Conservation (phyloP, 2,113 vertebrate genomes). For the Sclerurus mexicanus region DNA sequence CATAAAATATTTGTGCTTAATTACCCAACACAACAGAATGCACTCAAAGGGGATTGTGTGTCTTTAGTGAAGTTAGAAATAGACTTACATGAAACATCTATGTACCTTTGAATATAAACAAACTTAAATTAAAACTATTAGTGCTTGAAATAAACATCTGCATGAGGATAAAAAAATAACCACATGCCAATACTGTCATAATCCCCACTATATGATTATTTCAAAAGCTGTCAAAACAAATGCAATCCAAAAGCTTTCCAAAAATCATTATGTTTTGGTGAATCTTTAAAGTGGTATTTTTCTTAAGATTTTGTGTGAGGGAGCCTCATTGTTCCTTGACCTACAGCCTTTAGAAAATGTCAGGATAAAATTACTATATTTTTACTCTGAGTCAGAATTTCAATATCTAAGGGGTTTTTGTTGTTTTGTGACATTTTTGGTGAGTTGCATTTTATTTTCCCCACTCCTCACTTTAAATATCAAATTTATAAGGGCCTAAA, state of each 20-base stretch:
- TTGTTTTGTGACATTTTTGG: not conserved
- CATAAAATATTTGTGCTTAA: not conserved
- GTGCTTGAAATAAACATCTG: not conserved
- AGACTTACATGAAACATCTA: not conserved
- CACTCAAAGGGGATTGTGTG: not conserved
- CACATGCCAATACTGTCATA: not conserved
- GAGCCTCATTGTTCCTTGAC: not conserved
- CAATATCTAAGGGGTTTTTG: rapidly evolving
- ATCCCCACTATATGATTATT: not conserved
- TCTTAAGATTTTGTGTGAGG: not conserved
- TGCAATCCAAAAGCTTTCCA: not conserved
- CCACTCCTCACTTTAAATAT: not conserved
- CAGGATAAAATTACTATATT: not conserved
- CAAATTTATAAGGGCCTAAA: not conserved
- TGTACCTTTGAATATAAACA: not conserved
- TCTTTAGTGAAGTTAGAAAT: not conserved
- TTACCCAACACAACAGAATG: not conserved
- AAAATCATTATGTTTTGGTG: not conserved
- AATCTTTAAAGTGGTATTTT: not conserved
- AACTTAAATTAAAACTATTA: not conserved
- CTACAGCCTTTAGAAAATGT: not conserved
- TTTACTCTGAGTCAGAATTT: not conserved
- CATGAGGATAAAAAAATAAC: not conserved
- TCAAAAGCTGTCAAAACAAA: not conserved
- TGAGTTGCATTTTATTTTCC: not conserved